Base-by-base conservation (phyloP, 2,797 vertebrate species). In the Cryptoprocta ferox region DNA sequence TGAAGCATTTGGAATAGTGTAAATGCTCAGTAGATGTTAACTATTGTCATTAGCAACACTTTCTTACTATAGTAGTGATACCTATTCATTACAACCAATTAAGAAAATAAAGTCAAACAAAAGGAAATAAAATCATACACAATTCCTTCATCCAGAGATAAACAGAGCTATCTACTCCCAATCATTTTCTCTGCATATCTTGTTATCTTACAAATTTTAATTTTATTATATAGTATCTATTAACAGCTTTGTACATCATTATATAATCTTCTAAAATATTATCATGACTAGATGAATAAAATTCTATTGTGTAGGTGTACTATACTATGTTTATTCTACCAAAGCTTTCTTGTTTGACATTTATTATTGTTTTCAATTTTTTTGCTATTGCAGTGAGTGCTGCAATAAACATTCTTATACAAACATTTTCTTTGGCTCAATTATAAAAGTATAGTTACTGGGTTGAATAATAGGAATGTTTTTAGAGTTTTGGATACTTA, bases 151-250 rank as follows among this genome's bases (percentile, higher is more conserved):
- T n/a, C 42, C n/a, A 76, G 65, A 96, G 45, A 87, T 63, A 96
- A 75, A 76, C 61, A 71, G 63, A 91, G 65, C 56, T 32, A 91
- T 45, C 59, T 94, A 84, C 16, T 94, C 10, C 24, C n/a, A 91
- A 28, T 87, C 45, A 83, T 92, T 97, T 96, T 89, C 85, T 93
- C 80, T 86, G 63, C 1, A 42, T 63, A n/a, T 68, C 35, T 83
- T 93, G 32, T 93, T 85, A 93, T 86, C 26, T 89, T 39, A 71
- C n/a, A 70, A 80, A 95, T 88, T 88, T 95, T 92, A 32, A 61
- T 85, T 95, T 95, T 90, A 90, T 86, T 71, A 39, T 48, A 50
- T 53, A 26, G 10, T 75, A 61, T 83, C 61, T 96, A 66, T 59
- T 71, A 82, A 56, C 30, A 92, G 14, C 19, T 88, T 50, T 90